Evolutionary conservation across 2,113 vertebrate genomes (phyloP).

Genomic region (Taxidea taxus): DNA sequence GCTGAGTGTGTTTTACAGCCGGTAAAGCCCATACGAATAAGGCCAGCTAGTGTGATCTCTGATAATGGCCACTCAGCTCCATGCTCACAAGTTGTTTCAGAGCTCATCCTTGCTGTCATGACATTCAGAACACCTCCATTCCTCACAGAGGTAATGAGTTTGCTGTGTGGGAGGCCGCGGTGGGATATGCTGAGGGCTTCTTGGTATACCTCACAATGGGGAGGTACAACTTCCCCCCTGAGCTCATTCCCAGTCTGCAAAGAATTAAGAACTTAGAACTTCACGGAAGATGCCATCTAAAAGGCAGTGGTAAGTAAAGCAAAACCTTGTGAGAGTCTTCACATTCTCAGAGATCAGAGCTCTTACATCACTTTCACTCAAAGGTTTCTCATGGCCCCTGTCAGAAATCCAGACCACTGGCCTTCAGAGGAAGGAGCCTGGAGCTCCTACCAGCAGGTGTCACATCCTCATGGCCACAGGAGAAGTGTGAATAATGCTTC

Average conservation of each 20-base stretch:
- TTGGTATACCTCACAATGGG: not conserved
- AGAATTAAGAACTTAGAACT: not conserved
- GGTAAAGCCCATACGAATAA: not conserved
- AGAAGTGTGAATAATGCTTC: constrained; percentile 19
- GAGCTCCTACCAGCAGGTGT: not conserved
- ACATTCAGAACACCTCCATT: not conserved
- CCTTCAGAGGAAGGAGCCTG: not conserved
- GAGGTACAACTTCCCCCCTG: not conserved
- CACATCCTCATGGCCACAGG: not conserved
- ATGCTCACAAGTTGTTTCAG: not conserved
- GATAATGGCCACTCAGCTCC: not conserved
- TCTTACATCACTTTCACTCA: not conserved
- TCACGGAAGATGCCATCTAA: not conserved
- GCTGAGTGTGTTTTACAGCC: not conserved
- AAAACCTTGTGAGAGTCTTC: not conserved
- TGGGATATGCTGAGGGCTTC: too few species aligned
- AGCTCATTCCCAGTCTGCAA: not conserved
- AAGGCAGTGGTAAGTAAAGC: not conserved
- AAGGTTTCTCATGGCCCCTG: not conserved
- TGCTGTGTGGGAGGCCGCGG: not conserved
- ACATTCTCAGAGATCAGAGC: not conserved
- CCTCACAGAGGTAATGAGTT: not conserved
- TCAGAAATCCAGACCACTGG: not conserved
- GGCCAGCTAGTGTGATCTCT: not conserved
- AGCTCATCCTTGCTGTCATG: not conserved